Evolutionary conservation across 92 coral and sea anemone genomes (phyloP).

Genomic region (Ricordea florida): DNA sequence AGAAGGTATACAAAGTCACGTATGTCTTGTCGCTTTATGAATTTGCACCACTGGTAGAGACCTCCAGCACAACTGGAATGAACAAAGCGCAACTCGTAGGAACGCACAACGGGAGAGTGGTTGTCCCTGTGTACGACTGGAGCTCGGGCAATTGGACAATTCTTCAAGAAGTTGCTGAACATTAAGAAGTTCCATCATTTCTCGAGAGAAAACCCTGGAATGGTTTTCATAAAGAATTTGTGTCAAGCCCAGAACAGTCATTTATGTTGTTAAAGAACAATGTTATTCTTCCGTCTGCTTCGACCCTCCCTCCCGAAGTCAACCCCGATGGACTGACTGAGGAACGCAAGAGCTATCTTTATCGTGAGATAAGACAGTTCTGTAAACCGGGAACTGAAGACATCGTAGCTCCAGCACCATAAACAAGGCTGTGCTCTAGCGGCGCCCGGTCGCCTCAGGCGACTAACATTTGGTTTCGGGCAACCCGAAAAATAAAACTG

Average conservation of each 20-base stretch:
- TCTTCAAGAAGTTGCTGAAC: not conserved
- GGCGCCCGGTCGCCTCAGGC: no score
- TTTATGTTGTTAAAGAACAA: not conserved
- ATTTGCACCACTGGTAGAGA: slow-evolving; percentile 16
- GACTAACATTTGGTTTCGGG: no score
- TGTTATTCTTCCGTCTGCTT: not conserved
- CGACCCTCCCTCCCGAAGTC: not conserved
- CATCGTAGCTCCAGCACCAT: slow-evolving; percentile 35
- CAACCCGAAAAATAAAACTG: no score
- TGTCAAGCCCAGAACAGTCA: not conserved
- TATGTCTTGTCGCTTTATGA: slow-evolving; percentile 41
- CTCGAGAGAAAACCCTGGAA: slow-evolving; percentile 12
- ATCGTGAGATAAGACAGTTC: slow-evolving; percentile 10
- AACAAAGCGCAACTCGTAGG: slow-evolving; percentile 46
- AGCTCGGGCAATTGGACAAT: not conserved
- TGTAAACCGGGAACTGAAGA: slow-evolving; percentile 45
- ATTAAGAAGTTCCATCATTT: slow-evolving; percentile 22
- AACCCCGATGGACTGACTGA: not conserved
- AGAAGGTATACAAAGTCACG: slow-evolving; percentile 32
- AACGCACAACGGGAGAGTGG: slow-evolving; percentile 34
- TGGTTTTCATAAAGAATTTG: slow-evolving; percentile 16
- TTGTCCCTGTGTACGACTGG: slow-evolving; percentile 54
- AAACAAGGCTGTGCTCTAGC: no score
- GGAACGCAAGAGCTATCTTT: slow-evolving; percentile 9
- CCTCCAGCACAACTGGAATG: slow-evolving; percentile 20